These are phyloP conservation scores for Cynopterus brachyotis DNA, from an alignment of 2,113 vertebrate species.

Conservation along the genomic window DNA sequence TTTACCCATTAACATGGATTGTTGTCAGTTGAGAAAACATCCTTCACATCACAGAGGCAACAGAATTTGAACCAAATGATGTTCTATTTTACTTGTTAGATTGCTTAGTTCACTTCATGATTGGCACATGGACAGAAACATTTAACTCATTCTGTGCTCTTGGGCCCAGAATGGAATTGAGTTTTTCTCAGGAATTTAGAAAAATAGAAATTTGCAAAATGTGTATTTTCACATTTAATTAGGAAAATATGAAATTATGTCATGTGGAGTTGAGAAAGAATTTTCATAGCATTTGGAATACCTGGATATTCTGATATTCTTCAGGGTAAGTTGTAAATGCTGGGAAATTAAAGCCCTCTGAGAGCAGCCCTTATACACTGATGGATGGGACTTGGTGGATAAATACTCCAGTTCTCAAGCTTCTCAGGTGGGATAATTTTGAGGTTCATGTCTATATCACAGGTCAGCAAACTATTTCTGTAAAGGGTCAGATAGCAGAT, in stretches of 20 bases:
- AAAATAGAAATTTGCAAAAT: neutral
- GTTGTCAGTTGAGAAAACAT: neutral
- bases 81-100: constrained; percentile 16
- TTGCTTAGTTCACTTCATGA: neutral
- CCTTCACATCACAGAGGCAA: neutral
- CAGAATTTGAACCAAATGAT: neutral
- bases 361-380: neutral
- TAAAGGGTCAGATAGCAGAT: neutral
- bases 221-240: constrained; percentile 27
- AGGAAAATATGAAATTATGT: neutral
- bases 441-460: neutral
- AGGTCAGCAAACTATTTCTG: neutral
- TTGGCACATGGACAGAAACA: neutral
- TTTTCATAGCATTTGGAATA: constrained; percentile 7
- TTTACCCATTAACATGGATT: neutral
- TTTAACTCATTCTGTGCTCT: constrained; percentile 1
- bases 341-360: neutral
- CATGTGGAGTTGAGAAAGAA: neutral
- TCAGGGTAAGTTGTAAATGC: neutral
- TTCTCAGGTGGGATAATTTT: neutral
- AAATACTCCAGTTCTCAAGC: neutral
- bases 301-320: neutral
- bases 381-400: neutral
- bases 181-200: constrained; percentile 38
- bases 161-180: neutral